Evolutionary conservation across 2,113 vertebrate genomes (phyloP), one percentile per base, ranked within the genome.

Genomic region (Halichoeres trimaculatus): DNA sequence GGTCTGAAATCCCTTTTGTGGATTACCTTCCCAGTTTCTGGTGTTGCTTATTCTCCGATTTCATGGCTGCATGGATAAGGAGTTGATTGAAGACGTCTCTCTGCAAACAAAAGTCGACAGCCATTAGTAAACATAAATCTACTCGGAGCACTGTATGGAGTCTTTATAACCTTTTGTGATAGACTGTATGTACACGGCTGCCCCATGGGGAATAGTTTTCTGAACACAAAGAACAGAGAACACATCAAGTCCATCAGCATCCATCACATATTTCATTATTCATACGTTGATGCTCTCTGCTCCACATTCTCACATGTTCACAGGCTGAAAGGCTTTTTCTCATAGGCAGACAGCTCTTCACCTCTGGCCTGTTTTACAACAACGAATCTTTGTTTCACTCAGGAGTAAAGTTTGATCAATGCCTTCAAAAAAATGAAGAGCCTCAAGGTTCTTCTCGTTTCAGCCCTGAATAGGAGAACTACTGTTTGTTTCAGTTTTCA

Each of bases 31-130:
- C 96, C 75, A 97, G 89, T 35, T 94, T 96, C 80, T 65, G 92
- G 80, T 97, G 93, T 50, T 70, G 64, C 34, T 90, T 90, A 2
- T 93, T 93, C 24, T 95, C 90, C 0, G 96, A 97, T 65, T 95
- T 97, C 55, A 99, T 81, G 62, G 96, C 95, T 0, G 96, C 94
- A 10, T 97, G 96, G 73, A 99, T 95, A 45, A 99, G 59, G 10
- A 99, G 70, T 79, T 95, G 97, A 88, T 80, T 96, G 93, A 99
- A 97, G 89, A 99, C 0, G 10, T 99, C 98, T 77, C 97, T 97
- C 98, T 99, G 92, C 10, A 90, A 87, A 72, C 68, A 70, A 79
- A 54, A 81, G 26, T 22, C 48, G 47, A 86, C 55, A 65, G 1
- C 23, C 54, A 56, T 82, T 76, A 76, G 73, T 59, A 45, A 70